phyloP scores from a whole-genome alignment of 2,797 vertebrate genomes.

The Squalus acanthias region DNA sequence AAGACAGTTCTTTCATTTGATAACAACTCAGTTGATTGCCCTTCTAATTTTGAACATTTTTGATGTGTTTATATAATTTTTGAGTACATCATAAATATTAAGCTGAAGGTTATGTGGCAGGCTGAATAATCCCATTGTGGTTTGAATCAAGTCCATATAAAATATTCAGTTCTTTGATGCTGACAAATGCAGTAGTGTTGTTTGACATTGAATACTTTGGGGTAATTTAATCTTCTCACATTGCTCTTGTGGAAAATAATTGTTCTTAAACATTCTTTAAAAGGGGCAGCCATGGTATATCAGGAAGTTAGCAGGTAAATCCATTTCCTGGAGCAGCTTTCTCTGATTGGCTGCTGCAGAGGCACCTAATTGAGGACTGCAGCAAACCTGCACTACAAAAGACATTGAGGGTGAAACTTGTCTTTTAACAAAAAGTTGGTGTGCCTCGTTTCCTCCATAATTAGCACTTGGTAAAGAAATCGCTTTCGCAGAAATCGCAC shows the following conservation, averaged over 20 bases:
- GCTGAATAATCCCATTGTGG: background rate
- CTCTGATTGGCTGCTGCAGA: background rate
- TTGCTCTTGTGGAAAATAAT: background rate
- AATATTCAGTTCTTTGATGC: background rate
- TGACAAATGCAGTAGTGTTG: background rate
- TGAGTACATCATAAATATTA: background rate
- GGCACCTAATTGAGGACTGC: background rate
- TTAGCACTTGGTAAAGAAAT: background rate
- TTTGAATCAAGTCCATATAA: background rate
- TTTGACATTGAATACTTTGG: background rate
- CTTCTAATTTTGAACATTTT: background rate
- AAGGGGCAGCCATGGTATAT: background rate
- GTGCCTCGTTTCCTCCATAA: background rate
- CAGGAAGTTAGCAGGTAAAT: background rate
- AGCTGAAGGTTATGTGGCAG: background rate
- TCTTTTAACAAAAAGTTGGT: background rate
- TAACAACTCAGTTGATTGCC: background rate
- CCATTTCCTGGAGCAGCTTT: background rate
- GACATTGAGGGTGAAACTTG: background rate
- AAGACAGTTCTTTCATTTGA: background rate
- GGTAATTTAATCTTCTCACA: background rate
- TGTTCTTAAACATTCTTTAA: background rate
- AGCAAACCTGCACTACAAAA: background rate
- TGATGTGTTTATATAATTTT: background rate
- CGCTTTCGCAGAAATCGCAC: background rate